Evolutionary conservation across 2,113 vertebrate species (phyloP), one percentile per base, ranked within the genome.

Genomic region (Menura novaehollandiae): DNA sequence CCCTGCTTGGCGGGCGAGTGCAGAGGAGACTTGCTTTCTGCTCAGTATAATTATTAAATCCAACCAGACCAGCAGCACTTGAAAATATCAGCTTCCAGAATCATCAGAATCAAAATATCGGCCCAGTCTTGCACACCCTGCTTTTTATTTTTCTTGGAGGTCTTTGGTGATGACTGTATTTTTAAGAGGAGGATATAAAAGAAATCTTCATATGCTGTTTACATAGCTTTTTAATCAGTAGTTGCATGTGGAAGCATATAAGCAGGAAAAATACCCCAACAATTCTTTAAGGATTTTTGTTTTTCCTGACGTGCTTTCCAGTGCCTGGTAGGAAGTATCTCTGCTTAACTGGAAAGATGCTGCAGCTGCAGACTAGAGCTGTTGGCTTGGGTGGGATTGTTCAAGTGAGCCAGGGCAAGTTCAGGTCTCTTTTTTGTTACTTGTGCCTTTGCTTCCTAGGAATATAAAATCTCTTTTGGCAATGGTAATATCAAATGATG

Each of bases 21-120:
- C 51, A 85, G 67, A 87, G 64, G 35, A 90, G 78, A 44, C 82
- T 71, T 69, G 41, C 41, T 95, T 96, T 88, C 80, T 92, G 43
- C 39, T 91, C 76, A 87, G 60, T 82, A 22, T 87, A 86, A 96
- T 95, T 97, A 92, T 59, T 91, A 93, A 93, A 96, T 91, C 71
- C 67, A 91, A 13, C 53, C 47, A 92, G 35, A 56, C 46, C 43
- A 74, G 62, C 52, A 67, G 64, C 73, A 46, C 37, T 90, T 93
- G 60, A 86, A 93, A 81, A 91, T 58, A 89, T 3, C 79, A 69
- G 55, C 55, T 87, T 93, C 67, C 55, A 79, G 73, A 88, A 71
- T 76, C 35, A 78, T 63, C 81, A 91, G 60, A 87, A 76, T 92
- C 43, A 84, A 84, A 76, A 85, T 59, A 89, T 33, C 58, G 75